These are phyloP conservation scores for Manduca sexta DNA, from an alignment of 1,140 invertebrate species.

Conservation along the genomic window DNA sequence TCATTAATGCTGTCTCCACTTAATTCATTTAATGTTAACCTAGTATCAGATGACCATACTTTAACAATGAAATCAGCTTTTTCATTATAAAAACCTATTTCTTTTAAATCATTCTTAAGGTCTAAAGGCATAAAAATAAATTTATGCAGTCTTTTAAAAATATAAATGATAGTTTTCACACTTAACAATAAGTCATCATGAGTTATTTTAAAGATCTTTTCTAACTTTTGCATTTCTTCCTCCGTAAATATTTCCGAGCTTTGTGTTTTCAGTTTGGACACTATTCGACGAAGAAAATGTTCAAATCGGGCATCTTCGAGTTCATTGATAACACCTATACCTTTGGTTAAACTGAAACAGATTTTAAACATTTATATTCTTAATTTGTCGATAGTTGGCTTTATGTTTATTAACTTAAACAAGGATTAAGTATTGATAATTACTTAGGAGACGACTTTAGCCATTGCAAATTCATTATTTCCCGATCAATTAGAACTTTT, in stretches of 20 bases:
- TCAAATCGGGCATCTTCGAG: conserved; percentile 53
- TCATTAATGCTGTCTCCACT: conserved; percentile 26
- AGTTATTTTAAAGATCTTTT: conserved; percentile 53
- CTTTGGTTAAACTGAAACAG: conserved; percentile 49
- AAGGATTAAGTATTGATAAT: conserved; percentile 1
- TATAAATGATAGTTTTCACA: conserved; percentile 51
- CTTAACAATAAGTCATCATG: conserved; percentile 41
- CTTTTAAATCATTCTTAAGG: conserved; percentile 45
- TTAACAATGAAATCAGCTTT: conserved; percentile 50
- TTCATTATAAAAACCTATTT: conserved; percentile 43
- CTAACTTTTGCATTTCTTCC: conserved; percentile 49
- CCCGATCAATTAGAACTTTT: not conserved
- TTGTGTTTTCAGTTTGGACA: conserved; percentile 44
- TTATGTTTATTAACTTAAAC: not conserved
- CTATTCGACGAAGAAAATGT: conserved; percentile 50
- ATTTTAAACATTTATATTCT: no score
- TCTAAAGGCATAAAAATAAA: conserved; percentile 57
- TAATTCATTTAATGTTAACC: conserved; percentile 41
- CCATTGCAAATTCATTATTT: conserved; percentile 27
- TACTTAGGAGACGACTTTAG: conserved; percentile 41
- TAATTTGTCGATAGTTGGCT: no score
- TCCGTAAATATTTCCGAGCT: conserved; percentile 51
- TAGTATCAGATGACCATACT: conserved; percentile 56
- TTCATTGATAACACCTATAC: conserved; percentile 40
- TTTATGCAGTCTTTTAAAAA: conserved; percentile 55